Percentiles rank a stretch among this genome's conserved stretches.
Conservation (phyloP, 2,797 vertebrate genomes). For the Sphaeramia orbicularis region DNA sequence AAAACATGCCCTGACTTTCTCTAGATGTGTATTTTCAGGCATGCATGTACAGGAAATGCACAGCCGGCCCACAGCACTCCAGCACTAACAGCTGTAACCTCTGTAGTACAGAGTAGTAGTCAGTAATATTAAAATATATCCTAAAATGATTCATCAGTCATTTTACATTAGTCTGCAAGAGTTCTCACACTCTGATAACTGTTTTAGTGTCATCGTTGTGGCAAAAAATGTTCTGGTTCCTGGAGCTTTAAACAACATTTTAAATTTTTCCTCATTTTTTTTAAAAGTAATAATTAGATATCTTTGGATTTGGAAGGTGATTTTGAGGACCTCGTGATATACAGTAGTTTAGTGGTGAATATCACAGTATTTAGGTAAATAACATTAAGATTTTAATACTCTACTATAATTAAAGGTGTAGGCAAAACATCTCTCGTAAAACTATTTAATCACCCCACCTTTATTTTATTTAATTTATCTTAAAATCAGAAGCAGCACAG, state of each 20-base stretch:
- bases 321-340: not conserved
- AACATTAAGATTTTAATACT: not conserved
- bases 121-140: not conserved
- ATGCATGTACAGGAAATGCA: conserved; percentile 4
- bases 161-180: not conserved
- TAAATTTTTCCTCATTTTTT: no score
- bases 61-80: conserved; percentile 24
- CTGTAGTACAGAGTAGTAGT: no score
- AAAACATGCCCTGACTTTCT: conserved; percentile 16
- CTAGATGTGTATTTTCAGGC: conserved; percentile 2
- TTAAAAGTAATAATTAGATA: no score
- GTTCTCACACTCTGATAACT: not conserved
- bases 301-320: no score
- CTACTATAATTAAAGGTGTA: no score
- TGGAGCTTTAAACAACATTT: no score
- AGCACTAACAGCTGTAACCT: no score
- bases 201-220: not conserved
- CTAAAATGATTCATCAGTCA: not conserved
- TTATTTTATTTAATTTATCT: no score
- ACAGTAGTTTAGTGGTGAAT: not conserved
- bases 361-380: not conserved
- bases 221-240: not conserved
- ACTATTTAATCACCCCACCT: no score
- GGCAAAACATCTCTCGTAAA: no score
- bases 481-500: no score